These are phyloP conservation scores for Diogma glabrata DNA, from an alignment of 2,888 invertebrate species.

Conservation along the genomic window DNA sequence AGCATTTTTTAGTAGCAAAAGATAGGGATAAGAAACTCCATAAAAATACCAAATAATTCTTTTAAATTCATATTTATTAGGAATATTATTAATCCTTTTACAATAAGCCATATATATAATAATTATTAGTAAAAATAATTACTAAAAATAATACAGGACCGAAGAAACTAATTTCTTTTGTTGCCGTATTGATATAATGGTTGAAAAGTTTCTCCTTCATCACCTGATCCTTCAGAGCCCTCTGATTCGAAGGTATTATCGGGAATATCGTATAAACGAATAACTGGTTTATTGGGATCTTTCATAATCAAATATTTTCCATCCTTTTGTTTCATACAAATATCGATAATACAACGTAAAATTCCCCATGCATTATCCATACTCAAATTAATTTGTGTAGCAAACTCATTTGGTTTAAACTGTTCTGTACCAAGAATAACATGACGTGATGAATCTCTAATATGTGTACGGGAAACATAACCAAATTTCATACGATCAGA, in stretches of 20 bases:
- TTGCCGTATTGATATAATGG: conserved; percentile 29
- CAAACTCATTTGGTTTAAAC: conserved; percentile 97
- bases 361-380: conserved; percentile 99
- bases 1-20: no score
- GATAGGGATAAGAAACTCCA: no score
- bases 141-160: not conserved
- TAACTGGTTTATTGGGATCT: conserved; percentile 97
- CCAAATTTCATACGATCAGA: conserved; percentile 98
- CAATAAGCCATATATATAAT: conserved; percentile 5
- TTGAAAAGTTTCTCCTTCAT: conserved; percentile 36
- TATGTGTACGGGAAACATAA: conserved; percentile 91
- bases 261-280: conserved; percentile 94
- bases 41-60: no score
- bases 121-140: not conserved
- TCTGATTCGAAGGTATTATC: conserved; percentile 98
- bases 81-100: not conserved
- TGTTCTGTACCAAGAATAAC: conserved; percentile 95
- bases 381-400: conserved; percentile 94
- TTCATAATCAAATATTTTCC: conserved; percentile 97
- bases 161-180: not conserved
- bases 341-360: conserved; percentile 90
- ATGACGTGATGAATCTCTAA: conserved; percentile 90
- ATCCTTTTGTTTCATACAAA: conserved; percentile 93
- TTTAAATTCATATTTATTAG: conserved; percentile 7
- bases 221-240: conserved; percentile 59